phyloP scores from a whole-genome alignment of 2,888 invertebrate genomes.

The Stenchaetothrips biformis region DNA sequence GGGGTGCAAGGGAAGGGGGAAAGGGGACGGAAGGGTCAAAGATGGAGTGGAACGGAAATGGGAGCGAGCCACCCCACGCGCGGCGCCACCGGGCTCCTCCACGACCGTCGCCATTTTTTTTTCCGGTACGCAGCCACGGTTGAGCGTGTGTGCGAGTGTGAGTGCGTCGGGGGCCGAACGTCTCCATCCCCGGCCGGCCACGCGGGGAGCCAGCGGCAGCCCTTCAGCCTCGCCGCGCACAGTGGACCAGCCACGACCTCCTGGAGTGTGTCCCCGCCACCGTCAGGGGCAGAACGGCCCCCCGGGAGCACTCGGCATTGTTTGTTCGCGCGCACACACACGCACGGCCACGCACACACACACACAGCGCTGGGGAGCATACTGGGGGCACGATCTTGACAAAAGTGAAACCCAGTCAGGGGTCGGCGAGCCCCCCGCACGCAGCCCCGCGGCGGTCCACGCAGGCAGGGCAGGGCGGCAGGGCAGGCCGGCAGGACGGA shows the following conservation, averaged over 20 bases:
- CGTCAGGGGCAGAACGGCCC: slow-evolving; percentile 5
- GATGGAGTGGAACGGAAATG: slow-evolving; percentile 3
- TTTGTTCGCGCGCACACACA: background rate
- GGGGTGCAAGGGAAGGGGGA: background rate
- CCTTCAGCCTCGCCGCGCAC: background rate
- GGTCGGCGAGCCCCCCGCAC: background rate
- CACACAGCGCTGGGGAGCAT: background rate
- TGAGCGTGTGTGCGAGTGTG: background rate
- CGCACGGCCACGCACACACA: background rate
- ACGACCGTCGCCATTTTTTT: background rate
- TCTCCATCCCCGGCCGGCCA: too few relatives aligned
- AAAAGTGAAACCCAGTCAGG: slow-evolving; percentile 1
- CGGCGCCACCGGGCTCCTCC: background rate
- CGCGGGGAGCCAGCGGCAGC: background rate
- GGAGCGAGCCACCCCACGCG: background rate
- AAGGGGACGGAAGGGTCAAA: background rate
- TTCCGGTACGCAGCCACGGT: background rate
- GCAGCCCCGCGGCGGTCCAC: background rate
- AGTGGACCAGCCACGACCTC: background rate
- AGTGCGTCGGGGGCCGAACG: background rate
- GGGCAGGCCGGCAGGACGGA: background rate
- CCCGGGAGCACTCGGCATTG: slow-evolving; percentile 6
- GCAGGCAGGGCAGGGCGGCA: background rate
- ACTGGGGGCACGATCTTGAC: background rate
- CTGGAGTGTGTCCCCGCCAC: background rate